These are phyloP conservation scores for Drosophila kepulauana DNA, from an alignment of 1,140 invertebrate genomes.

Conservation along the genomic window DNA sequence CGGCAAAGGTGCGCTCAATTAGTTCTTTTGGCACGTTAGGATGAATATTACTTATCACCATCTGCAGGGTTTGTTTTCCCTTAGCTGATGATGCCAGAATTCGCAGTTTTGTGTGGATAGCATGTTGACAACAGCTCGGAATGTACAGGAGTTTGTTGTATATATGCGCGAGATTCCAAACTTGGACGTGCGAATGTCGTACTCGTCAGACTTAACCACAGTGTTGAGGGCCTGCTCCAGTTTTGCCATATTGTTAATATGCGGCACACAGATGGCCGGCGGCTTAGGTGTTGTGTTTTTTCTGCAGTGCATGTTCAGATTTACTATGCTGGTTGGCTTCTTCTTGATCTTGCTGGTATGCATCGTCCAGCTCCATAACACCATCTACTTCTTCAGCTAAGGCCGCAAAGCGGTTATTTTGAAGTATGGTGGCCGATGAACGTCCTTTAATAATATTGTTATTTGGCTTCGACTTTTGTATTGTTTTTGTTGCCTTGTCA, in stretches of 20 bases:
- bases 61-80: constrained; percentile 21
- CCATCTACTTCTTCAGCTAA: too few species aligned
- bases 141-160: constrained; percentile 2
- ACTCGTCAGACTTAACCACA: too few species aligned
- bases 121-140: constrained; percentile 9
- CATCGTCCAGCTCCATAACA: too few species aligned
- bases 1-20: too few species aligned
- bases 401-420: too few species aligned
- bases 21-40: constrained; percentile 23
- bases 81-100: constrained; percentile 41
- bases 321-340: background rate
- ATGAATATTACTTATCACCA: constrained; percentile 30
- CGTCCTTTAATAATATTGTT: background rate
- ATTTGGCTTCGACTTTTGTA: background rate
- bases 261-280: background rate
- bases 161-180: constrained; percentile 14
- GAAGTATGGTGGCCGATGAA: background rate
- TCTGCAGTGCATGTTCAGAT: background rate
- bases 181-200: too few species aligned
- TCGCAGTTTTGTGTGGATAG: constrained; percentile 21
- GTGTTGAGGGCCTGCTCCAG: constrained; percentile 7
- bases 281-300: background rate
- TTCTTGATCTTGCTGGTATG: background rate
- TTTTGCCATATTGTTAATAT: constrained; percentile 12
- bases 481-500: background rate